phyloP scores from a whole-genome alignment of 2,888 invertebrate genomes.

The Aphodius granarius region DNA sequence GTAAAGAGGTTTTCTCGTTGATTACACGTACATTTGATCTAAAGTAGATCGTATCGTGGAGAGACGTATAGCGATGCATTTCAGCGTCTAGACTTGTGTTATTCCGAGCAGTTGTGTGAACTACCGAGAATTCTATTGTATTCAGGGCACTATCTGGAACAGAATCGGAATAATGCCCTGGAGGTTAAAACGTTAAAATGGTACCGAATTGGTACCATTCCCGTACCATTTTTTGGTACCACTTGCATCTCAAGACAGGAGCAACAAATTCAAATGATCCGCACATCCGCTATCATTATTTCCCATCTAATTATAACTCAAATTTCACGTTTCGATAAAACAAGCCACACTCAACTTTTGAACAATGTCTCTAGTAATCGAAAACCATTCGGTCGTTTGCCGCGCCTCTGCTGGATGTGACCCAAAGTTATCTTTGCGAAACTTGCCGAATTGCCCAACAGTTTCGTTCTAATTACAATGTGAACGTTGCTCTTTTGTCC shows the following conservation, averaged over 20 bases:
- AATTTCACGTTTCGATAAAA: no score
- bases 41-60: not conserved
- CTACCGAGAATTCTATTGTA: slow-evolving; percentile 24
- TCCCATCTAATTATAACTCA: no score
- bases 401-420: not conserved
- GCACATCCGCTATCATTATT: no score
- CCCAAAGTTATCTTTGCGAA: not conserved
- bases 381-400: not conserved
- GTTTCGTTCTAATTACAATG: not conserved
- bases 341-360: no score
- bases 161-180: slow-evolving; percentile 18
- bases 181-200: not conserved
- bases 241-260: no score
- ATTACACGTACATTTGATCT: not conserved
- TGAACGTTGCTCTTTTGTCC: not conserved
- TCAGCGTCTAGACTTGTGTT: not conserved
- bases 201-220: not conserved
- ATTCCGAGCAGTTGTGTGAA: slow-evolving; percentile 13
- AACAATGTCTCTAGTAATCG: not conserved
- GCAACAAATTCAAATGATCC: no score
- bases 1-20: not conserved
- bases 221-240: no score
- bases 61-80: not conserved
- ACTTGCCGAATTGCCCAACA: not conserved
- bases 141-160: slow-evolving; percentile 18